Conservation (phyloP, 23 tunicate genomes). For the Corella eumyota region DNA sequence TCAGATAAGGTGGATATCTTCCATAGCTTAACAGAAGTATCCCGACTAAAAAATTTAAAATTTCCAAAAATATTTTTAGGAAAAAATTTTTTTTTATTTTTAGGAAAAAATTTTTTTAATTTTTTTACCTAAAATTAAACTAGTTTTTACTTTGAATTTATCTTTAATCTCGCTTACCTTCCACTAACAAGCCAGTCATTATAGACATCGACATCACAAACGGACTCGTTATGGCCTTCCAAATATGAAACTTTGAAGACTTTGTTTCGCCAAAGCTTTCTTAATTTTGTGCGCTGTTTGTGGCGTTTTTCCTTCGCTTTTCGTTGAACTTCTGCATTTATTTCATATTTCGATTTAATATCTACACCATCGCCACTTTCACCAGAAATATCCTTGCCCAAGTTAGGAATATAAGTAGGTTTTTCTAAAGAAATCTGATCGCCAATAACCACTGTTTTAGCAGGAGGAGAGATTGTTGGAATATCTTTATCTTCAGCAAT, state of each 20-base stretch:
- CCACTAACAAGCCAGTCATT: conserved; percentile 59
- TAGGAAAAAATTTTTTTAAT: not conserved
- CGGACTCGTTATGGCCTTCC: conserved; percentile 58
- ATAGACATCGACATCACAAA: conserved; percentile 17
- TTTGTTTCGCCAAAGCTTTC: conserved; percentile 42
- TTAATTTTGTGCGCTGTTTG: conserved; percentile 13
- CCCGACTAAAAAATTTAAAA: conserved; percentile 38
- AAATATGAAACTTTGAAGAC: conserved; percentile 18
- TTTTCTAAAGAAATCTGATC: too few relatives aligned
- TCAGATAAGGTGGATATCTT: conserved; percentile 15
- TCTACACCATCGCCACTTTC: too few relatives aligned
- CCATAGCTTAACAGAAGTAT: conserved; percentile 83
- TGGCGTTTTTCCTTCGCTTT: not conserved
- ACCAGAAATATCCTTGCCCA: too few relatives aligned
- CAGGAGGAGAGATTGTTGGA: too few relatives aligned
- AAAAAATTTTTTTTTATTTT: not conserved
- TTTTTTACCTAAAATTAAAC: too few relatives aligned
- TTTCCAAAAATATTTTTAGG: not conserved
- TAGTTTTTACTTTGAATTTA: too few relatives aligned
- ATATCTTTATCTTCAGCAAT: too few relatives aligned
- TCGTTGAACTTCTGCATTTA: too few relatives aligned
- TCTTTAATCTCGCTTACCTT: too few relatives aligned
- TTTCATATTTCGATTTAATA: too few relatives aligned
- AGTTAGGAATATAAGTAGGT: not conserved
- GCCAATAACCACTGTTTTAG: too few relatives aligned